Evolutionary conservation across 2,888 invertebrate genomes (phyloP), one percentile per base, ranked within the genome.

Genomic region (Neuroscelio doddi): DNA sequence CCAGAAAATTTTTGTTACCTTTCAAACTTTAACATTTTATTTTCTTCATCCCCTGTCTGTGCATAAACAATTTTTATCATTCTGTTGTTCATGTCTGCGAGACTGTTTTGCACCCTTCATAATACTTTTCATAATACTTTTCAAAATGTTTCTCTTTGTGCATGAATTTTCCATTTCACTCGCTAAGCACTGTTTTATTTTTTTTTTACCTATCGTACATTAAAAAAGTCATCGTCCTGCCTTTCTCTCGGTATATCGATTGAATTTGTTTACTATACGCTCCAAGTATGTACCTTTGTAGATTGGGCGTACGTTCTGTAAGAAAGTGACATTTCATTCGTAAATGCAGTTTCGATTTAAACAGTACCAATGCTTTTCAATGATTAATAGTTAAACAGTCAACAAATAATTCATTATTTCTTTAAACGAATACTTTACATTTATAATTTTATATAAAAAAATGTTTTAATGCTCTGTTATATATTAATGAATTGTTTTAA

Each of bases 151-250:
- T 65, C 52, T 51, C 49, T 64, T 62, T 64, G 52, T 62, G 68
- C 68, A 68, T 68, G 68, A 44, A 17, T 59, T 63, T 68, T 59
- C 46, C 49, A 65, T 63, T 52, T 59, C 42, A 57, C 53, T 53
- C 63, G 63, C 59, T 57, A 58, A 50, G 69, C 63, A 66, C 53
- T 55, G 26, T 44, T 59, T 59, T 52, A 12, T 34, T 12, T 57
- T 66, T 57, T 47, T 17, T 56, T 57, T 34, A 27, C 8, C 45
- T 39, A 9, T 42, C n/a, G 14, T 12, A 36, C 14, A 49, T 8
- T 15, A 49, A 36, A 24, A 39, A 9, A 42, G 46, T 14, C 55
- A 38, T 42, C 49, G 39, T 58, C 36, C 58, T 29, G 38, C 56
- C 41, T 51, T 52, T 51, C 34, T 65, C 49, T 49, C 36, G 38